phyloP scores from a whole-genome alignment of 2,113 vertebrate species.

The Bubo scandiacus region DNA sequence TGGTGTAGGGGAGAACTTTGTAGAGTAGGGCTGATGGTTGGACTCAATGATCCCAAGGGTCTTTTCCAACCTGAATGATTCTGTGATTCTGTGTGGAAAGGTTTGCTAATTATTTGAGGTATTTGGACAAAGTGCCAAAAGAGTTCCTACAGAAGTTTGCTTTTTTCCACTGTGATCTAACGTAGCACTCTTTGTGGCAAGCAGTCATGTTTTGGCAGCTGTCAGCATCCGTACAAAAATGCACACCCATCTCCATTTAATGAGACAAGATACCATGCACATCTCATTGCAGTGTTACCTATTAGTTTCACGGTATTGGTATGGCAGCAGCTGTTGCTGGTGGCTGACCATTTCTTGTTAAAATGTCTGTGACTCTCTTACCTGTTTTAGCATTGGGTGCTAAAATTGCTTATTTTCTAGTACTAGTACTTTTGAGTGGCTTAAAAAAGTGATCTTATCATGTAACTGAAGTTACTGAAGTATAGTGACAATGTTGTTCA shows the following conservation, averaged over 20 bases:
- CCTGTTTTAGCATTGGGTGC: neutral
- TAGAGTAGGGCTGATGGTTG: too few species aligned
- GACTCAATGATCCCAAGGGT: too few species aligned
- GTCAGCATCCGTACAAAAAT: neutral
- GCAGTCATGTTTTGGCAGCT: neutral
- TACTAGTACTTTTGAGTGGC: neutral
- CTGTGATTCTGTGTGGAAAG: neutral
- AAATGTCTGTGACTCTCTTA: neutral
- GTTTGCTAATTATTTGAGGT: neutral
- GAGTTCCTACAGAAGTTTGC: neutral
- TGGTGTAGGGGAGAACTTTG: too few species aligned
- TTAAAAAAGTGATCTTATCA: neutral
- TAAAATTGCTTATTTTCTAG: neutral
- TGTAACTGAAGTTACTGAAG: neutral
- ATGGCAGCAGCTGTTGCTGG: neutral
- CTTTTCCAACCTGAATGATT: too few species aligned
- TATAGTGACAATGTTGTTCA: neutral
- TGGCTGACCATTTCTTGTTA: neutral
- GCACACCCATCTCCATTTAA: neutral
- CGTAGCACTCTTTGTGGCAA: rapidly evolving
- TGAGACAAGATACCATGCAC: neutral
- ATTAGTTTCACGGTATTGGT: neutral
- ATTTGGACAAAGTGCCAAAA: neutral
- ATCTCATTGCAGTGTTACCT: neutral
- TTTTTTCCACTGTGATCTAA: neutral